Base-by-base conservation (phyloP, 2,888 invertebrate species). In the Pollenia angustigena region DNA sequence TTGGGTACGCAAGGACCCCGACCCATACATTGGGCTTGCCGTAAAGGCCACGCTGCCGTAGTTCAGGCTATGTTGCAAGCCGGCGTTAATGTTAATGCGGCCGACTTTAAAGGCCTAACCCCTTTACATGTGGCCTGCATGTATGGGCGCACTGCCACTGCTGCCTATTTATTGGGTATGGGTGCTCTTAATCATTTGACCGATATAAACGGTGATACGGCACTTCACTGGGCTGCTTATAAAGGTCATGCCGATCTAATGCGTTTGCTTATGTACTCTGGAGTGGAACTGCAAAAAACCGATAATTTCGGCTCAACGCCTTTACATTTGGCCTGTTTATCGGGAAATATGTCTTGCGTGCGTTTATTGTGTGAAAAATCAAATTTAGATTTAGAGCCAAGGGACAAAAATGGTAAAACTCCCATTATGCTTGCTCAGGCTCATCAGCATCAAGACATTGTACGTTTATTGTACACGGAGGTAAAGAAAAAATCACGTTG, bases 251-350 rank as follows among this genome's bases (percentile, higher is more conserved):
- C 97, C 0, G 98, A 98, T 91, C 93, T 98, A 83, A 98, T 98
- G 91, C 95, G 97, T 66, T 94, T 98, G 75, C 94, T 98, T 23
- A 97, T 98, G 94, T 98, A 98, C 93, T 98, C 98, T 12, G 98
- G 98, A 2, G 97, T 97, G 1, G 97, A 98, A 90, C 76, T 98
- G 66, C 97, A 97, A 90, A 97, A 97, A 93, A 96, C 97, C 1
- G 98, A 98, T 92, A 97, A 98, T 92, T 98, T 97, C 91, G 98
- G 98, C 2, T 98, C 98, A 0, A 98, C 98, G 0, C 98, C 98
- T 0, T 94, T 98, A 32, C 98, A 98, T 93, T 94, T 98, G 90
- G 98, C 98, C 11, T 97, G 97, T 90, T 94, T 98, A 18, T 97
- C 97, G 3, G 98, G 98, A 6, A 97, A 97, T 92, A 95, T 97